Evolutionary conservation across 2,888 invertebrate species (phyloP), one percentile per base, ranked within the genome.

Genomic region (Bursaphelenchus okinawaensis): DNA sequence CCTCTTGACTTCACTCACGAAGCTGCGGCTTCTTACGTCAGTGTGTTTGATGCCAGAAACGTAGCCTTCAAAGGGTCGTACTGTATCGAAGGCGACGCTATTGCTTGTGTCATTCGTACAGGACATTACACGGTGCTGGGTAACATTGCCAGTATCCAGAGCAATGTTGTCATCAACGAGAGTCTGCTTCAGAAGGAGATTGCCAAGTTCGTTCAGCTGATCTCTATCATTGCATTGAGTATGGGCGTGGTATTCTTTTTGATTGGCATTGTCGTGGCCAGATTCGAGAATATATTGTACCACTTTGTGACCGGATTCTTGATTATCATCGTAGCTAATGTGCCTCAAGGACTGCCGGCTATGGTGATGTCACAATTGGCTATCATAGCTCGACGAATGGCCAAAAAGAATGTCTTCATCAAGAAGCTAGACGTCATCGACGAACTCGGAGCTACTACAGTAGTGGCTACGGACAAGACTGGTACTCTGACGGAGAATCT

Each of bases 341-440:
- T 79, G 0, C 72, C 74, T n/a, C 76, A 74, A 60, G 75, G 80
- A 19, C 71, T 81, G 4, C 81, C 81, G 7, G 81, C 81, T 6
- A 81, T 77, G n/a, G 77, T 81, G 6, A 79, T 81, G 76, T 79
- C 78, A 0, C 80, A 80, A 57, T 50, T 80, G 28, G 67, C 72
- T 70, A 80, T 80, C 52, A 80, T 81, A 58, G 80, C 96, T 65
- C 89, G 98, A 75, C 90, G 98, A 86, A 98, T 99, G 98, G 98
- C 98, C 81, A 96, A 96, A 88, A 99, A 99, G 88, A 98, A 99
- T 86, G 98, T 98, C 81, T 98, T 98, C 84, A 98, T 99, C 65
- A 78, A 80, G 64, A 75, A 77, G 31, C 68, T 81, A 24, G 80
- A 80, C 60, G 64, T 81, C 8, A 80, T 80, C 55, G 80, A 81